phyloP scores from a whole-genome alignment of 2,888 invertebrate species.

The Drosophila hamatofila region DNA sequence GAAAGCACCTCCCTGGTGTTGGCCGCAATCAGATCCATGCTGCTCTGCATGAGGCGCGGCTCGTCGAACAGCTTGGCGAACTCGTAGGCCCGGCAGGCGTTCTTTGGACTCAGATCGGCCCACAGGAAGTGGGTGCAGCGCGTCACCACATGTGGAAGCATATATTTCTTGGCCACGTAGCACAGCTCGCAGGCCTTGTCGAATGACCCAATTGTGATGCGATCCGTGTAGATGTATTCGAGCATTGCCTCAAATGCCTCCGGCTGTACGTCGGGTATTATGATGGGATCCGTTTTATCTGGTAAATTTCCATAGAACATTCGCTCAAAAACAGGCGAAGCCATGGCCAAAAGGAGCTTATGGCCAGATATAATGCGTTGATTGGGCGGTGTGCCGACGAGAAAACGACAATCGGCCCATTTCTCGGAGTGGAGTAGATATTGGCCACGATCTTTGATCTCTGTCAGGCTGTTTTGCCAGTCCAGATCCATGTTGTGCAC shows the following conservation, averaged over 20 bases:
- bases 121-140: constrained; percentile 94
- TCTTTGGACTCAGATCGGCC: constrained; percentile 89
- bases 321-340: constrained; percentile 94
- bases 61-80: constrained; percentile 95
- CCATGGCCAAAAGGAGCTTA: constrained; percentile 93
- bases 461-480: constrained; percentile 91
- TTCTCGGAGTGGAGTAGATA: constrained; percentile 91
- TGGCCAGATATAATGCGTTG: constrained; percentile 92
- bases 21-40: constrained; percentile 91
- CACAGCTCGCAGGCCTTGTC: constrained; percentile 95
- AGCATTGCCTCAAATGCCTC: constrained; percentile 93
- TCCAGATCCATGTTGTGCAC: constrained; percentile 85
- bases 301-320: constrained; percentile 95
- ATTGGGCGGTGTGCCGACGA: constrained; percentile 92
- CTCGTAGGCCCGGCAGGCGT: constrained; percentile 94
- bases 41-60: constrained; percentile 92
- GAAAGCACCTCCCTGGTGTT: constrained; percentile 91
- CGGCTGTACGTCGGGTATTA: constrained; percentile 93
- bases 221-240: constrained; percentile 94
- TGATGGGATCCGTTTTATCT: constrained; percentile 91
- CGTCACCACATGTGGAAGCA: constrained; percentile 93
- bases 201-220: constrained; percentile 92
- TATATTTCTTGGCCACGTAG: constrained; percentile 95
- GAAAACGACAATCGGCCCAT: constrained; percentile 93
- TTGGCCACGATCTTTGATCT: constrained; percentile 90